Evolutionary conservation across 2,888 invertebrate species (phyloP).

Genomic region (Apeira syringaria): DNA sequence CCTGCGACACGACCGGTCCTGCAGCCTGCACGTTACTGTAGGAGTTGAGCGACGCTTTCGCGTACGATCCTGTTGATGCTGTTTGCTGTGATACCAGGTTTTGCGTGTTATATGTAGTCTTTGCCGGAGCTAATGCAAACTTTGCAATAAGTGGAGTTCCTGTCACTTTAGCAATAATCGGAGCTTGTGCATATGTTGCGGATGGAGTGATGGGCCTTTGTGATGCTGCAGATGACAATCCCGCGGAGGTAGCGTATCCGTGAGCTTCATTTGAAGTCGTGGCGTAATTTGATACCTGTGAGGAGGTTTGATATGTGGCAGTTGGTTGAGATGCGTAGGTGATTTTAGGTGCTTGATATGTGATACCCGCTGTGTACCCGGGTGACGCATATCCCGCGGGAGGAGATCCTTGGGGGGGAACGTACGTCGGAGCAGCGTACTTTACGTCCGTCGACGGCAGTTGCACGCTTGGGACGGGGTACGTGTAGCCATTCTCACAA

Average conservation of each 20-base stretch:
- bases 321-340: conserved; percentile 59
- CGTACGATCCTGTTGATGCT: conserved; percentile 54
- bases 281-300: conserved; percentile 46
- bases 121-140: conserved; percentile 58
- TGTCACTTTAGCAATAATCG: conserved; percentile 76
- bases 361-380: conserved; percentile 42
- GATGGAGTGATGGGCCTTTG: conserved; percentile 63
- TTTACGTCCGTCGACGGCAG: conserved; percentile 64
- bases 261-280: conserved; percentile 66
- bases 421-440: conserved; percentile 38
- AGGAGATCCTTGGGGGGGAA: conserved; percentile 35
- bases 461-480: conserved; percentile 80
- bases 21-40: conserved; percentile 56
- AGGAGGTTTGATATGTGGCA: conserved; percentile 42
- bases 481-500: conserved; percentile 78
- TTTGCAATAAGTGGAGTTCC: conserved; percentile 72
- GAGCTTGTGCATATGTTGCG: conserved; percentile 77
- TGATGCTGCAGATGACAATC: conserved; percentile 64
- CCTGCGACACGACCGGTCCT: conserved; percentile 75
- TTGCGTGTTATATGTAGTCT: conserved; percentile 57
- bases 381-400: conserved; percentile 35
- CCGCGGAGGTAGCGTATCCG: conserved; percentile 81
- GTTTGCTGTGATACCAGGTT: conserved; percentile 60
- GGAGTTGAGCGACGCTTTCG: conserved; percentile 71
- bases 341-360: conserved; percentile 56